Evolutionary conservation across 2,888 invertebrate species (phyloP), one percentile per base, ranked within the genome.

Genomic region (Idaea dimidiata): DNA sequence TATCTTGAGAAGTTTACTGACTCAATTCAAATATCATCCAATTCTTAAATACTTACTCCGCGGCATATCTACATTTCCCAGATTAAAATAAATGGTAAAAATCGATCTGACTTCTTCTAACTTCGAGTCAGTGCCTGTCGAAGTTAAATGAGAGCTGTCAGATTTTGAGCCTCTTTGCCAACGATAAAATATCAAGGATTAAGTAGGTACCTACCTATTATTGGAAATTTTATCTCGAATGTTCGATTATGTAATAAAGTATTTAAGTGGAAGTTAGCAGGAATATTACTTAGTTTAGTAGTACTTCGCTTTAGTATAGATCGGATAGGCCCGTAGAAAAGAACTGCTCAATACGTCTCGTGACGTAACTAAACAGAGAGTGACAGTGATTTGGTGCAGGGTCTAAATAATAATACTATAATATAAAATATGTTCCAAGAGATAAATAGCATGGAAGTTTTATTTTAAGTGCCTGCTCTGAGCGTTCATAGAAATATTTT

Each of bases 111-210:
- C 63, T 68, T 68, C 68, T 68, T 68, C 64, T 64, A 76, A 73
- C 74, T 78, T 72, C 66, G 73, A 70, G 78, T 80, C 82, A 53
- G 16, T 82, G 81, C 70, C 78, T 78, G 76, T 79, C 79, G 62
- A 80, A 86, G 78, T 86, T 86, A 84, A 84, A 85, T 84, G 82
- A 85, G 81, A 84, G 77, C 84, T 85, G 86, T 84, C 87, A 85
- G 82, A 83, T 81, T 78, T 74, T 76, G 78, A 79, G 76, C 79
- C 72, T 72, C 72, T 74, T 66, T 74, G 66, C 70, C 71, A 70
- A 68, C 77, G 72, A 78, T 77, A 74, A 79, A 77, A 80, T 80
- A 82, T 81, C 76, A 73, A 71, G 72, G 75, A 78, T 79, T 77
- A 75, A 76, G 43, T 43, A 43, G 43, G 43, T 43, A 43, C 14